Percentiles rank a stretch among this genome's conserved stretches.
These are phyloP conservation scores for Lasioglossum malachurum DNA, from an alignment of 2,888 invertebrate species.

Conservation along the genomic window DNA sequence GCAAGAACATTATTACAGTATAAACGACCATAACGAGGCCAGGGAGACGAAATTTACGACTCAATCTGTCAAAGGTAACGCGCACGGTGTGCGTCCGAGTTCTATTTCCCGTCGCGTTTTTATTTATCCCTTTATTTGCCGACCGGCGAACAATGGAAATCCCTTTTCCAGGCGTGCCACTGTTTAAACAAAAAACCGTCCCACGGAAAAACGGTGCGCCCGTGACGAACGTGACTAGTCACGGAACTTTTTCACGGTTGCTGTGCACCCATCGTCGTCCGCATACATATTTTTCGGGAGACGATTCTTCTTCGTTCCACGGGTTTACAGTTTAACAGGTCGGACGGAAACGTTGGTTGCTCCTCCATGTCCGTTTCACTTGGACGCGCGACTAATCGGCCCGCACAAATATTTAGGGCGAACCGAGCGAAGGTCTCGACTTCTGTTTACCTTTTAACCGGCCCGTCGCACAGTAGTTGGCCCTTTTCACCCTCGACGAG, in stretches of 20 bases:
- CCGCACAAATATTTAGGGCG: slow-evolving; percentile 76
- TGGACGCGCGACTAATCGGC: slow-evolving; percentile 74
- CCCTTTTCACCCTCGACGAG: slow-evolving; percentile 53
- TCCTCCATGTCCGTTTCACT: slow-evolving; percentile 38
- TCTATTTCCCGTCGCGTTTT: slow-evolving; percentile 8
- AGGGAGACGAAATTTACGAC: slow-evolving; percentile 24
- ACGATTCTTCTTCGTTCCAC: slow-evolving; percentile 18
- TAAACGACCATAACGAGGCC: neutral
- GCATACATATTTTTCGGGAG: slow-evolving; percentile 26
- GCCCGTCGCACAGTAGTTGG: slow-evolving; percentile 70
- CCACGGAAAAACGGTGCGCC: slow-evolving; percentile 49
- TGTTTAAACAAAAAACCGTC: slow-evolving; percentile 33
- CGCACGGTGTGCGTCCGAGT: neutral
- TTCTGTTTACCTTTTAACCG: slow-evolving; percentile 59
- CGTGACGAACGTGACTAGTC: slow-evolving; percentile 60
- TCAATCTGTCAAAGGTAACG: neutral
- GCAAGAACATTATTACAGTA: neutral
- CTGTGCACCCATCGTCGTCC: neutral
- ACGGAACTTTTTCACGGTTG: slow-evolving; percentile 51
- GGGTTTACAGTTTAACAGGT: neutral
- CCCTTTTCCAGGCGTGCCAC: slow-evolving; percentile 9
- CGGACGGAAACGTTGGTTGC: slow-evolving; percentile 34
- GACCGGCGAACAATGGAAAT: slow-evolving; percentile 15
- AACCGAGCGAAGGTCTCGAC: slow-evolving; percentile 35
- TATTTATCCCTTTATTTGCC: slow-evolving; percentile 20